These are phyloP conservation scores for Stenodera caucasica DNA, from an alignment of 2,888 invertebrate species.

Conservation along the genomic window DNA sequence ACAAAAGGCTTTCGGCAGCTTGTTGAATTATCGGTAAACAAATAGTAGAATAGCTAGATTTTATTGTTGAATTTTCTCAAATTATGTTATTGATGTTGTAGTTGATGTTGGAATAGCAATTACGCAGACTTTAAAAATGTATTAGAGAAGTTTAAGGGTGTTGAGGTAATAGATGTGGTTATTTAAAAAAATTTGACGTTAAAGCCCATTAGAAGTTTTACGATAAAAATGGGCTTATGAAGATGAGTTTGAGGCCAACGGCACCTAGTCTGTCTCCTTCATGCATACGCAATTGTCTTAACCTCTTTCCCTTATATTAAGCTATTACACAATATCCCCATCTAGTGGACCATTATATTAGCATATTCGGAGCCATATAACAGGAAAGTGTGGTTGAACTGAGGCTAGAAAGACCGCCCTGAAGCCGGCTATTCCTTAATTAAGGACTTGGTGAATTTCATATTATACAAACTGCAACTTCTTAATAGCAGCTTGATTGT, in stretches of 20 bases:
- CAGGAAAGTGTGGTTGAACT: slow-evolving; percentile 44
- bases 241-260: slow-evolving; percentile 29
- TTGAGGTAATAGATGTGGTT: slow-evolving; percentile 12
- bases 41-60: too few relatives aligned
- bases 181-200: slow-evolving; percentile 29
- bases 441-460: slow-evolving; percentile 47
- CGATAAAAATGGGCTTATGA: slow-evolving; percentile 36
- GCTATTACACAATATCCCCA: slow-evolving; percentile 52
- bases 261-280: slow-evolving; percentile 30
- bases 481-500: slow-evolving; percentile 44
- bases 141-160: slow-evolving; percentile 5
- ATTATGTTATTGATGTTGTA: not conserved
- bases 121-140: not conserved
- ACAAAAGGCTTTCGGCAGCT: not conserved
- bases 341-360: slow-evolving; percentile 51
- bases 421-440: slow-evolving; percentile 48
- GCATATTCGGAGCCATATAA: slow-evolving; percentile 52
- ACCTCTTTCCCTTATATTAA: slow-evolving; percentile 49
- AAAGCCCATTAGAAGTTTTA: slow-evolving; percentile 29
- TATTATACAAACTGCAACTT: slow-evolving; percentile 46
- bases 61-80: too few relatives aligned
- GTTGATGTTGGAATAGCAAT: not conserved
- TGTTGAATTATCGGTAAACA: not conserved
- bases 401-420: slow-evolving; percentile 34
- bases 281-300: slow-evolving; percentile 51